Evolutionary conservation across 2,888 invertebrate genomes (phyloP).

Genomic region (Xestia xanthographa): DNA sequence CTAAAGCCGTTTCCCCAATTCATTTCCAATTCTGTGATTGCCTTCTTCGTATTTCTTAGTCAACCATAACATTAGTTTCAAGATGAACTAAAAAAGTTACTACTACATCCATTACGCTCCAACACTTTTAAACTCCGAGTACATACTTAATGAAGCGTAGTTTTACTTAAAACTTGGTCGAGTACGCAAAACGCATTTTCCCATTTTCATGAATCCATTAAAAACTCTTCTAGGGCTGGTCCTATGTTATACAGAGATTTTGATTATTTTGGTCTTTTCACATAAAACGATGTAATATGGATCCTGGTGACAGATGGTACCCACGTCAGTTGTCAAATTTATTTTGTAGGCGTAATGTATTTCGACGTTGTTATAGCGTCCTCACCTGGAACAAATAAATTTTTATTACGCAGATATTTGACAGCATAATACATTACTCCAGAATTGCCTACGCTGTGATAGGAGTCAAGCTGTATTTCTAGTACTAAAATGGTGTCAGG

Average conservation of each 20-base stretch:
- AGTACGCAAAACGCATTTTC: conserved; percentile 12
- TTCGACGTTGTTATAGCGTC: conserved; percentile 39
- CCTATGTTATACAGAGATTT: background rate
- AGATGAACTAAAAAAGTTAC: conserved; percentile 12
- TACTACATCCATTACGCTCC: conserved; percentile 13
- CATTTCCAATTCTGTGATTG: conserved; percentile 1
- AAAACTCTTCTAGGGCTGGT: background rate
- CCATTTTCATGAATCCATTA: background rate
- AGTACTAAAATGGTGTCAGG: conserved; percentile 8
- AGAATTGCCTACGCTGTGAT: conserved; percentile 26
- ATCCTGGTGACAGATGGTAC: conserved; percentile 40
- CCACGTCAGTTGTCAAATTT: conserved; percentile 58
- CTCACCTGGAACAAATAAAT: conserved; percentile 41
- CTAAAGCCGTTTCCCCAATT: background rate
- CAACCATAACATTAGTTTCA: background rate
- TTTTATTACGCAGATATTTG: conserved; percentile 57
- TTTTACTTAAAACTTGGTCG: conserved; percentile 19
- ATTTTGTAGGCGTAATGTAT: conserved; percentile 45
- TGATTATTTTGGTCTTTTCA: conserved; percentile 5
- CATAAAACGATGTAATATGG: conserved; percentile 15
- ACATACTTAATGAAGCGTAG: background rate
- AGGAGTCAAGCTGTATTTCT: conserved; percentile 2
- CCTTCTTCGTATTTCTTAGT: conserved; percentile 12
- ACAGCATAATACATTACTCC: conserved; percentile 39
- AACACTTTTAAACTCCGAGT: conserved; percentile 14